These are phyloP conservation scores for Calyptommatus sinebrachiatus DNA, from an alignment of 2,113 vertebrate species.

Conservation along the genomic window DNA sequence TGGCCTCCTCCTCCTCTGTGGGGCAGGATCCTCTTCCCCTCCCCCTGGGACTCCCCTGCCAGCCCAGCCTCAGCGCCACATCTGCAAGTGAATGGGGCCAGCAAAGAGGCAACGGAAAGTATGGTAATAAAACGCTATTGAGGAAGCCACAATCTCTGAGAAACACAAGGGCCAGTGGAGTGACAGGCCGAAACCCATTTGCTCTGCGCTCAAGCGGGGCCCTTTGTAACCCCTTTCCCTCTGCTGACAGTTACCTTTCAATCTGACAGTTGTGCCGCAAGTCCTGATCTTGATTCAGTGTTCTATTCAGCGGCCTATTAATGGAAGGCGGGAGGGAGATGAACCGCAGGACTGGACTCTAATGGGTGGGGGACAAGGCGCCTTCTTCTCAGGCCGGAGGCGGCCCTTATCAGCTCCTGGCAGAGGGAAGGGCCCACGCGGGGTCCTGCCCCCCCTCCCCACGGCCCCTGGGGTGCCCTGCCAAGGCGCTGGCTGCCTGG, in stretches of 20 bases:
- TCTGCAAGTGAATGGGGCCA: constrained; percentile 65
- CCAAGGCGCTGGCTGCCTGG: constrained; percentile 30
- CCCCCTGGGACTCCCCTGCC: constrained; percentile 49
- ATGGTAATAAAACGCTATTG: constrained; percentile 82
- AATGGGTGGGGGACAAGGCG: constrained; percentile 84
- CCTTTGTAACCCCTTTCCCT: constrained; percentile 79
- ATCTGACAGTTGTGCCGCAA: constrained; percentile 84
- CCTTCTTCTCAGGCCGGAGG: constrained; percentile 71
- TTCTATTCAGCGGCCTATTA: constrained; percentile 83
- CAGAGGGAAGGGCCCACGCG: constrained; percentile 70
- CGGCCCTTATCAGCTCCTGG: constrained; percentile 83
- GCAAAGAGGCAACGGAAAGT: constrained; percentile 71
- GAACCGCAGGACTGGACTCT: constrained; percentile 84
- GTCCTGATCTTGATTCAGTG: constrained; percentile 86
- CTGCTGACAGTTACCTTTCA: constrained; percentile 95
- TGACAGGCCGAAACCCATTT: constrained; percentile 85
- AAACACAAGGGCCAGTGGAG: constrained; percentile 83
- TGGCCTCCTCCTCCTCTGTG: no score
- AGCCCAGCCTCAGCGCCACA: constrained; percentile 52
- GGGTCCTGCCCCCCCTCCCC: constrained; percentile 52
- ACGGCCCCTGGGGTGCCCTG: constrained; percentile 48
- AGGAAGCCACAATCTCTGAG: constrained; percentile 83
- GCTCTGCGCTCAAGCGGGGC: constrained; percentile 73
- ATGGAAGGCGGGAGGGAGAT: constrained; percentile 70
- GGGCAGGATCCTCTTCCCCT: no score